These are phyloP conservation scores for Melanotaenia nigrans DNA, from an alignment of 2,797 vertebrate species.

Conservation along the genomic window DNA sequence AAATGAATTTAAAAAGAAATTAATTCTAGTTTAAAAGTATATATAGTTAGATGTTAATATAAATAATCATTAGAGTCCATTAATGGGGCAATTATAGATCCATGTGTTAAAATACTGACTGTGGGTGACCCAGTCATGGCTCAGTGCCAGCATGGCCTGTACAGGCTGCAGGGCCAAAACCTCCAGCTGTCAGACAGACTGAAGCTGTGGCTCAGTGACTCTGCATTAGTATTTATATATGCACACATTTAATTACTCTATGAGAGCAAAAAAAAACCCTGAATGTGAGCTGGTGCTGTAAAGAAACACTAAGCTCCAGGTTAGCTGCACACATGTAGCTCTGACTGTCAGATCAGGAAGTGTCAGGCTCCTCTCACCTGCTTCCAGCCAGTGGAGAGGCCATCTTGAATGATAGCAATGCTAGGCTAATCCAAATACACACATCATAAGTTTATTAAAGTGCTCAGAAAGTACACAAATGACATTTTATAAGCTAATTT, in stretches of 20 bases:
- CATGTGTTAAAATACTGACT: background rate
- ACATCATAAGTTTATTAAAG: conserved; percentile 7
- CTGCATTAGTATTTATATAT: background rate
- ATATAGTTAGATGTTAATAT: accelerated
- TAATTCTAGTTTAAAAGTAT: background rate
- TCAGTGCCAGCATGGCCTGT: conserved; percentile 16
- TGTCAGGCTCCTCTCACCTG: conserved; percentile 58
- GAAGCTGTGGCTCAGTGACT: background rate
- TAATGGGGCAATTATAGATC: background rate
- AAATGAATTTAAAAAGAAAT: accelerated
- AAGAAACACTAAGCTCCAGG: background rate
- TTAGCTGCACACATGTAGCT: conserved; percentile 27
- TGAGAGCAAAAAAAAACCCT: background rate
- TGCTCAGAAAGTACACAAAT: background rate
- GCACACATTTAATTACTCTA: background rate
- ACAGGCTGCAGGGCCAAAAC: background rate
- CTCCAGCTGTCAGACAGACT: background rate
- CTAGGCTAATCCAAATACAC: conserved; percentile 48
- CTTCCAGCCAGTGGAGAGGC: conserved; percentile 63
- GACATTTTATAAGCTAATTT: conserved; percentile 7
- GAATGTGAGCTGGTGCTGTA: background rate
- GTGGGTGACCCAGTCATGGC: conserved; percentile 40
- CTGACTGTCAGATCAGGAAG: conserved; percentile 73
- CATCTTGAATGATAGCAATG: conserved; percentile 80
- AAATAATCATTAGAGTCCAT: background rate